Evolutionary conservation across 37 sponge, comb jelly and placozoan species (phyloP), one percentile per base, ranked within the genome.

Genomic region (Eunapius fragilis): DNA sequence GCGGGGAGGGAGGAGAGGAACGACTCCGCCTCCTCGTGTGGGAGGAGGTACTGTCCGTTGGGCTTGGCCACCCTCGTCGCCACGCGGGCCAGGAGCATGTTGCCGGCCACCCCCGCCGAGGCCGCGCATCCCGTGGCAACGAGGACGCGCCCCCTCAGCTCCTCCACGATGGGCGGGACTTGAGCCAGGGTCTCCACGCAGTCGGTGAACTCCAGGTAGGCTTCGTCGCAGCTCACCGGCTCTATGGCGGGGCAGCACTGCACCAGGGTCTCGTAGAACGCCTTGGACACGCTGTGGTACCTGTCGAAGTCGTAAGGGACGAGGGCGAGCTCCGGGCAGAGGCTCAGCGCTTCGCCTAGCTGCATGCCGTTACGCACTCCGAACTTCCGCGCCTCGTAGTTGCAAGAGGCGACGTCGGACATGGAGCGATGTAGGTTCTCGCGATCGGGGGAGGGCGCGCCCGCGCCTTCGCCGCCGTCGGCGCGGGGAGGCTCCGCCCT

Each of bases 181-280:
- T 89, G 87, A 17, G 84, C 85, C 26, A 38, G 33, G 50, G 45
- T 31, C 13, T 32, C 26, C 4, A 84, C 87, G 27, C 89, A 82
- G 31, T 95, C 92, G 24, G 93, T 79, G 0, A 98, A 67, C 67
- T 98, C 98, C 19, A 98, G 71, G 71, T 80, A 98, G 24, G 96
- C 98, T 45, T 98, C 98, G 85, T 98, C 98, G 80, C 98, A 98
- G 68, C 98, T 98, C 19, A 98, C 96, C 26, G 94, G 92, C 74
- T 95, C 91, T 6, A 98, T 82, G 26, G 38, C 26, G 45, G 81
- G 81, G 4, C 90, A 93, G n/a, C 84, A 88, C 23, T 72, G 69
- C 19, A 95, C 67, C 31, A 98, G 78, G 12, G 69, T 89, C 37
- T 89, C 77, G 47, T 98, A 98, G 36, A 98, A 85, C 0, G 33